These are phyloP conservation scores for Agrotis exclamationis DNA, from an alignment of 2,888 invertebrate genomes.

Conservation along the genomic window DNA sequence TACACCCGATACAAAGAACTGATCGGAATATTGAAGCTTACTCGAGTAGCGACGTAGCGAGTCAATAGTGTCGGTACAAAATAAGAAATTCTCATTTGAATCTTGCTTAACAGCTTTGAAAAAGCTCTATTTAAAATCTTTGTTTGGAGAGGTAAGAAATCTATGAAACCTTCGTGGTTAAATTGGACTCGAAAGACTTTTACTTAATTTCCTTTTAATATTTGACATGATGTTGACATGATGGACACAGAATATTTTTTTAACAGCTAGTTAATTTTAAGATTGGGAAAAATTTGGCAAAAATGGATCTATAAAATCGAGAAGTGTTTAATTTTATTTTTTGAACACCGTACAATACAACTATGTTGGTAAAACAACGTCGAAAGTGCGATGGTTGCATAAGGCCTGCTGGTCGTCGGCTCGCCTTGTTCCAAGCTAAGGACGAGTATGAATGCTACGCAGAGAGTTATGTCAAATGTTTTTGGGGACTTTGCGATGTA, in stretches of 20 bases:
- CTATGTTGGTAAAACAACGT: constrained; percentile 69
- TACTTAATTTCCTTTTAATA: constrained; percentile 1
- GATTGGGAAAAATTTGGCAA: constrained; percentile 22
- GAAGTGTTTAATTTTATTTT: constrained; percentile 34
- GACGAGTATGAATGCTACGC: constrained; percentile 82
- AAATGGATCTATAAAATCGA: constrained; percentile 54
- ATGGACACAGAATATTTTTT: constrained; percentile 8
- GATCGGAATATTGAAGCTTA: constrained; percentile 75
- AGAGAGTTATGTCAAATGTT: constrained; percentile 84
- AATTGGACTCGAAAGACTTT: neutral
- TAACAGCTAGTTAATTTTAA: neutral
- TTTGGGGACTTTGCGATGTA: constrained; percentile 84
- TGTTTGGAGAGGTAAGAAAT: no score
- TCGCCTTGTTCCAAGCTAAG: constrained; percentile 75
- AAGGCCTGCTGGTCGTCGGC: constrained; percentile 72
- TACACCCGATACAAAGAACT: constrained; percentile 78
- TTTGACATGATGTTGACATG: constrained; percentile 28
- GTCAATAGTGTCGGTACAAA: constrained; percentile 60
- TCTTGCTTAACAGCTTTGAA: constrained; percentile 27
- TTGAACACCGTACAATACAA: constrained; percentile 27
- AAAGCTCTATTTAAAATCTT: no score
- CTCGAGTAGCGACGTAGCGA: constrained; percentile 55
- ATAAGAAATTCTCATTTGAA: constrained; percentile 56
- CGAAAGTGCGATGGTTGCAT: constrained; percentile 75
- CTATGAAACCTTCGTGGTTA: constrained; percentile 20